Base-by-base conservation (phyloP, 1,140 invertebrate genomes). In the Schlechtendalia chinensis region DNA sequence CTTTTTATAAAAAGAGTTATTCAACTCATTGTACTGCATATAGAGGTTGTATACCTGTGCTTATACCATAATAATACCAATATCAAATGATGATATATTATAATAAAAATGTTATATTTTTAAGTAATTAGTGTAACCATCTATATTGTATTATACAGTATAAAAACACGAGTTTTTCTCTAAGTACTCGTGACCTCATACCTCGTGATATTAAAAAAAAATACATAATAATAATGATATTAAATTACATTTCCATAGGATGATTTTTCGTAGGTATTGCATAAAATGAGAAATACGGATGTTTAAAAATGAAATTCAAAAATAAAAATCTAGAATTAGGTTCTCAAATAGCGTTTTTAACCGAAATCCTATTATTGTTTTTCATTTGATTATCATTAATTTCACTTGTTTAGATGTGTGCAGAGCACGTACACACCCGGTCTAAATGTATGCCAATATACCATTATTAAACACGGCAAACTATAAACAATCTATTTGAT, bases 361-460 rank as follows among this genome's bases (percentile, higher is more conserved):
- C 39, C 14, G 22, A 24, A 45, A 69, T 24, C 5, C 3, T 11
- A 50, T 14, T 54, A 54, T 72, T 72, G 27, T 72, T 72, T n/a
- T 50, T 72, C 53, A 53, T 72, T 72, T 54, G 39, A 69, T 69
- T 47, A 47, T 45, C 39, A 47, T 47, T 69, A 19, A 27, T 69
- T 69, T 69, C 65, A 69, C 67, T 69, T 69, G 50, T 69, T 69
- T 69, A 17, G 22, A 10, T 69, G 65, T 17, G 27, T 24, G 14
- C 22, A 17, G 24, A 69, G 67, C 67, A 69, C 67, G 67, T 69
- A 69, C 22, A 17, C 45, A 50, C 22, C n/a, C 45, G n/a, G 39
- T 69, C 39, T 24, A 45, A 45, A 47, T 69, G 14, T 69, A 69
- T 45, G 12, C 65, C 22, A 50, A 50, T 50, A 50, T 50, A 12